Percentiles rank a stretch among this genome's conserved stretches.
phyloP scores from a whole-genome alignment of 2,888 invertebrate genomes.

The Pammene aurita region DNA sequence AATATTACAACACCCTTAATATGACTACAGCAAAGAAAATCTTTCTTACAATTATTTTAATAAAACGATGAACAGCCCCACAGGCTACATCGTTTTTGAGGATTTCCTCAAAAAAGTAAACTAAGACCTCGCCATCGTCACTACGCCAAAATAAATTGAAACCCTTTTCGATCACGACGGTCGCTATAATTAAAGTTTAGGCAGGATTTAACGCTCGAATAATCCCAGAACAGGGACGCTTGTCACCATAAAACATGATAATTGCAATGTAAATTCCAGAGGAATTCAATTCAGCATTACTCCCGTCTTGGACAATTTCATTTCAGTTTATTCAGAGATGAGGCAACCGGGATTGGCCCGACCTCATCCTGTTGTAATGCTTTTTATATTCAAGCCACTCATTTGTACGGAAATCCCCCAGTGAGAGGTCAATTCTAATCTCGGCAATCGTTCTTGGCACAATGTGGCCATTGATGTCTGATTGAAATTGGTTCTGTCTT shows the following conservation, averaged over 20 bases:
- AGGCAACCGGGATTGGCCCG: constrained; percentile 36
- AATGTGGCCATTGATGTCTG: constrained; percentile 27
- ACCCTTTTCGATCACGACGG: constrained; percentile 42
- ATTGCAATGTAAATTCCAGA: constrained; percentile 44
- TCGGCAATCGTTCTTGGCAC: constrained; percentile 28
- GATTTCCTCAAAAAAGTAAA: constrained; percentile 23
- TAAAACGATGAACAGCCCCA: constrained; percentile 1
- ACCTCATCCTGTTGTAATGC: constrained; percentile 40
- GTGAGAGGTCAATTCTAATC: constrained; percentile 41
- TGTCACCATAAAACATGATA: constrained; percentile 45
- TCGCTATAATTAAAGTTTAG: constrained; percentile 46
- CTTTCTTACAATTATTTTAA: background rate
- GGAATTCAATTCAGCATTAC: constrained; percentile 41
- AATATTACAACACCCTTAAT: no score
- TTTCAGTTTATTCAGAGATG: constrained; percentile 42
- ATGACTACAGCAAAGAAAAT: background rate
- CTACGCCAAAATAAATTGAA: constrained; percentile 45
- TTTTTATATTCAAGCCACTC: constrained; percentile 41
- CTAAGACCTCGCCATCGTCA: constrained; percentile 17
- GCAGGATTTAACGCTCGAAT: constrained; percentile 47
- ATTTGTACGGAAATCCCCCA: constrained; percentile 40
- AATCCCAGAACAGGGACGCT: constrained; percentile 43
- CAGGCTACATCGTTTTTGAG: constrained; percentile 3
- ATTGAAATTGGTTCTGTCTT: constrained; percentile 35
- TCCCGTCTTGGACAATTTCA: constrained; percentile 42